A percentile compares a stretch with the other conserved stretches of the same genome.
Conservation (phyloP, 2,797 vertebrate genomes). For the Muraenolepis orangiensis region DNA sequence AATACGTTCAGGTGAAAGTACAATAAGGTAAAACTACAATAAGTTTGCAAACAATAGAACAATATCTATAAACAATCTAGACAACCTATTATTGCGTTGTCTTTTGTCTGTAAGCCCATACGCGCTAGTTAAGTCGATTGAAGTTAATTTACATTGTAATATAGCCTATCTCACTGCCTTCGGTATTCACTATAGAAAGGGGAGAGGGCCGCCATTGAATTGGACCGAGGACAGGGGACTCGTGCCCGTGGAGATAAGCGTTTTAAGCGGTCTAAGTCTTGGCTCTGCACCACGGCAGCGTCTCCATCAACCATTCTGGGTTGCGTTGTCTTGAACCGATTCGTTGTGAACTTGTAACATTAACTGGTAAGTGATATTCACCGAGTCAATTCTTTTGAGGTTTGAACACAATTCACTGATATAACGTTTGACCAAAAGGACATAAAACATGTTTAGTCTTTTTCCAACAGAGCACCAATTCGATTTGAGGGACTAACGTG, state of each 20-base stretch:
- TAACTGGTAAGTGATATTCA: not conserved
- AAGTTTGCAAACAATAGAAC: too few relatives aligned
- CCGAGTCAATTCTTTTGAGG: too few relatives aligned
- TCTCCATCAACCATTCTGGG: not conserved
- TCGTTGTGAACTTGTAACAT: not conserved
- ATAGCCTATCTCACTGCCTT: not conserved
- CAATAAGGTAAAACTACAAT: too few relatives aligned
- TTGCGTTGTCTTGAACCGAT: not conserved
- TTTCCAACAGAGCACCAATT: not conserved
- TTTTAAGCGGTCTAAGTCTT: not conserved
- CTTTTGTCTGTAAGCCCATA: not conserved
- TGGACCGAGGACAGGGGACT: not conserved
- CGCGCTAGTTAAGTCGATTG: not conserved
- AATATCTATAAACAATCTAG: too few relatives aligned
- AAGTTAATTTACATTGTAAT: not conserved
- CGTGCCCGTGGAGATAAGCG: not conserved
- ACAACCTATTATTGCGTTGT: not conserved
- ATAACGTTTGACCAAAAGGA: not conserved
- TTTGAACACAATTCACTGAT: not conserved
- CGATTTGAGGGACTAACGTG: not conserved
- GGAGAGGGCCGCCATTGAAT: not conserved
- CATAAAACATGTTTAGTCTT: not conserved
- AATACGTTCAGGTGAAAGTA: too few relatives aligned
- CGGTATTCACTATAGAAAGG: not conserved
- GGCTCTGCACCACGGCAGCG: not conserved